Evolutionary conservation across 2,113 vertebrate genomes (phyloP), one percentile per base, ranked within the genome.

Genomic region (Uria lomvia): DNA sequence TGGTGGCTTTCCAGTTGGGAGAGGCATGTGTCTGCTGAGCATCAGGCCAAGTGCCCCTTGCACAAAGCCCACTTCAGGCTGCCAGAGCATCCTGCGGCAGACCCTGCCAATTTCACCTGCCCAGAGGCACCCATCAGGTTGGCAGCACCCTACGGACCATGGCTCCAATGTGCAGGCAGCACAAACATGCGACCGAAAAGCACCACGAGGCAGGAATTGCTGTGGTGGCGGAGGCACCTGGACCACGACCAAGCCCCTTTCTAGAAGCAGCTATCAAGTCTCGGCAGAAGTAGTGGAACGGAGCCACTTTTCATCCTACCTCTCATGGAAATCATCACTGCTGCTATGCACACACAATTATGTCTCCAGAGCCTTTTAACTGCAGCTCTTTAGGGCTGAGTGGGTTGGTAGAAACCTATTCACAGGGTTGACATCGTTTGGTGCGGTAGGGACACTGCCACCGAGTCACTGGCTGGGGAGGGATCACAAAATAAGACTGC

Each of bases 321-420:
- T 94, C 80, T 85, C 88, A 87, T 89, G 83, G 73, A 96, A 95
- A 95, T 84, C 55, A 84, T 94, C 59, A 2, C 71, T 92, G 90
- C 84, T 40, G 90, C 71, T 90, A 92, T 8, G 8, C 79, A 95
- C 92, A 92, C 58, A 92, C 58, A 88, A 87, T 95, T 85, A 92
- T 38, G 70, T 74, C 92, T 96, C 87, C 94, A 95, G 85, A 92
- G 82, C 76, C 88, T 92, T 94, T 95, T 94, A 95, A 87, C 62
- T 82, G 52, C 63, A 81, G 82, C 76, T 92, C 92, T 96, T 92
- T 78, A 93, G 88, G 89, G 80, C 73, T 92, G 91, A 97, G 95
- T 79, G 85, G 78, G 83, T 87, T 96, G 92, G 84, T 47, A 90
- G 72, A 93, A 95, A 88, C 85, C 92, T 93, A 92, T 87, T 94